These are phyloP conservation scores for Psittacula derbiana DNA, from an alignment of 2,797 vertebrate species.

Conservation along the genomic window DNA sequence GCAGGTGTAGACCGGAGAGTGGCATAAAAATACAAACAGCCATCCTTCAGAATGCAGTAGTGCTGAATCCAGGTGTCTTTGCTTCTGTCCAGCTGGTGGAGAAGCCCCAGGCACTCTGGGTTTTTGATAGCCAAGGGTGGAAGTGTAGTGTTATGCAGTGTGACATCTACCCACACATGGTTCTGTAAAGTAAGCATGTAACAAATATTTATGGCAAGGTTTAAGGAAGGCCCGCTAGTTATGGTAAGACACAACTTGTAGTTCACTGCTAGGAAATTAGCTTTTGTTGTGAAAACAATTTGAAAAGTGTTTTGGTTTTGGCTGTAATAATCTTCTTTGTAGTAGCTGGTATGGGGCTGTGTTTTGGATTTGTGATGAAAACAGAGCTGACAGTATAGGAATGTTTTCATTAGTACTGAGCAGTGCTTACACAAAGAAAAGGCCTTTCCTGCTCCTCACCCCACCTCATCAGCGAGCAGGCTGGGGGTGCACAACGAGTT, in stretches of 20 bases:
- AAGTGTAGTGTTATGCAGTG: slow-evolving; percentile 86
- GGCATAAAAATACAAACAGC: slow-evolving; percentile 87
- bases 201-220: background rate
- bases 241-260: background rate
- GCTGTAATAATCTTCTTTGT: background rate
- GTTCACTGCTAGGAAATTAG: background rate
- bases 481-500: background rate
- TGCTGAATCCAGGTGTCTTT: slow-evolving; percentile 84
- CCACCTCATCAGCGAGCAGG: background rate
- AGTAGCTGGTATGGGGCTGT: too few species aligned
- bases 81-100: slow-evolving; percentile 84
- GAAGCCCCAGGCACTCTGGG: slow-evolving; percentile 89
- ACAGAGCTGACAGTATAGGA: background rate
- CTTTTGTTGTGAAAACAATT: background rate
- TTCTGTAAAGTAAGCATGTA: slow-evolving; percentile 73
- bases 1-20: slow-evolving; percentile 88
- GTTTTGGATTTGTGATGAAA: background rate
- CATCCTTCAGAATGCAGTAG: slow-evolving; percentile 91
- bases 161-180: slow-evolving; percentile 92
- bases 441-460: background rate
- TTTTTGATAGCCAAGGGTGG: slow-evolving; percentile 91
- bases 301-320: background rate
- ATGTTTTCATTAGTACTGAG: background rate
- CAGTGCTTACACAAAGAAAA: background rate
- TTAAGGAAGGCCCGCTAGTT: background rate